phyloP scores from a whole-genome alignment of 2,888 invertebrate species.

The Caenorhabditis zanzibari region DNA sequence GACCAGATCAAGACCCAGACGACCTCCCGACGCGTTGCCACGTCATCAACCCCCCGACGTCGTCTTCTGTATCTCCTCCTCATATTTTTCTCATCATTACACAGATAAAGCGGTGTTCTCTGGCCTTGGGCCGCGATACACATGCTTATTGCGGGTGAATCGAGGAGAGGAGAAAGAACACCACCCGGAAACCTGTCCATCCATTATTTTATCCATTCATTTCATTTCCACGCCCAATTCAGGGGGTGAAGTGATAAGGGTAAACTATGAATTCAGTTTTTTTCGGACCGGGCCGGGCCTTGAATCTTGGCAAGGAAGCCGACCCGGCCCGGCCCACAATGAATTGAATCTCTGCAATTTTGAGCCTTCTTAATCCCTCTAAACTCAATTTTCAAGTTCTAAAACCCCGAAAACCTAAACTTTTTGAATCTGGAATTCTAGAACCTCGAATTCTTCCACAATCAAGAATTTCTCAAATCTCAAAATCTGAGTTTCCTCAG shows the following conservation, averaged over 20 bases:
- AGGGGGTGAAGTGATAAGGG: not conserved
- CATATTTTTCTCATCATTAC: slow-evolving; percentile 44
- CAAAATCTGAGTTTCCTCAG: too few relatives aligned
- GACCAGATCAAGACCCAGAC: not conserved
- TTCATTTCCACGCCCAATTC: not conserved
- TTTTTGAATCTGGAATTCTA: too few relatives aligned
- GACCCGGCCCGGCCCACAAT: too few relatives aligned
- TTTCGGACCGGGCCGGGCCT: too few relatives aligned
- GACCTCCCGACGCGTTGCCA: not conserved
- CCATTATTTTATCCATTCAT: slow-evolving; percentile 9
- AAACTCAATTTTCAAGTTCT: too few relatives aligned
- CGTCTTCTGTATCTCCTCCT: not conserved
- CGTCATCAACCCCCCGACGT: not conserved
- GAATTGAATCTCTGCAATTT: too few relatives aligned
- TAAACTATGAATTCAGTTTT: too few relatives aligned
- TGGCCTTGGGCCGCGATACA: slow-evolving; percentile 39
- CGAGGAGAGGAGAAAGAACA: slow-evolving; percentile 35
- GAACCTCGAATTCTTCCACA: too few relatives aligned
- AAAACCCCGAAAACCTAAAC: too few relatives aligned
- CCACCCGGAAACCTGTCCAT: slow-evolving; percentile 42
- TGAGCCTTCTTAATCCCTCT: too few relatives aligned
- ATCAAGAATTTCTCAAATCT: too few relatives aligned
- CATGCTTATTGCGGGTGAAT: slow-evolving; percentile 4
- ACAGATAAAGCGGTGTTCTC: slow-evolving; percentile 39
- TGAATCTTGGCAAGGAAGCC: too few relatives aligned